These are phyloP conservation scores for Platorchestia sp. DNA, from an alignment of 1,140 invertebrate species.

Conservation along the genomic window DNA sequence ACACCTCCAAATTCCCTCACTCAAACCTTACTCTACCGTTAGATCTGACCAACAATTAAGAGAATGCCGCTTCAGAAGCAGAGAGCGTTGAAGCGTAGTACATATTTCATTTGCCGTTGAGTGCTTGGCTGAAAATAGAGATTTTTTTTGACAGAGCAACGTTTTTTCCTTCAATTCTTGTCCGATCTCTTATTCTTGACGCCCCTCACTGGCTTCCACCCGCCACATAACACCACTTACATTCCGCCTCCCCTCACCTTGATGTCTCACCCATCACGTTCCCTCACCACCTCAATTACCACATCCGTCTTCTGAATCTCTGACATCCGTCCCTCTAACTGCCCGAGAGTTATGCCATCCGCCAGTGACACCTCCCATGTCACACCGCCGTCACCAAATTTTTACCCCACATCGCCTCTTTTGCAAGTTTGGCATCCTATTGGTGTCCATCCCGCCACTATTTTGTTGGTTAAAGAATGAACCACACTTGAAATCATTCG, in stretches of 20 bases:
- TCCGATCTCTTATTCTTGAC: background rate
- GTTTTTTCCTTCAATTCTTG: too few relatives aligned
- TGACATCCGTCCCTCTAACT: constrained; percentile 2
- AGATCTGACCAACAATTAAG: too few relatives aligned
- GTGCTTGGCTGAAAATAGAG: too few relatives aligned
- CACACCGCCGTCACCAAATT: background rate
- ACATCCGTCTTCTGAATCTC: constrained; percentile 16
- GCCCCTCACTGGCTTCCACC: background rate
- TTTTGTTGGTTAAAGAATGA: too few relatives aligned
- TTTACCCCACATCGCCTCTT: background rate
- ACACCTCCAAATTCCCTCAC: background rate
- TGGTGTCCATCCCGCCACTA: too few relatives aligned
- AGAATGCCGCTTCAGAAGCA: too few relatives aligned
- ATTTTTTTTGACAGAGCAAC: too few relatives aligned
- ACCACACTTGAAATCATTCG: too few relatives aligned
- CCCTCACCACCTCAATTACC: constrained; percentile 4
- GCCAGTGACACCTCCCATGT: background rate
- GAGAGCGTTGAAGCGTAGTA: too few relatives aligned
- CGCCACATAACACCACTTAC: background rate
- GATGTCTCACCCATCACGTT: background rate
- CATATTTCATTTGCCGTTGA: too few relatives aligned
- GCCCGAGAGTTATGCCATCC: constrained; percentile 1
- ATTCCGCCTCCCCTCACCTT: background rate
- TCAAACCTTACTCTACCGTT: background rate
- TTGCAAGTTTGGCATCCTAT: too few relatives aligned